Evolutionary conservation across 2,888 invertebrate genomes (phyloP), one percentile per base, ranked within the genome.

Genomic region (Allolobophora icterica): DNA sequence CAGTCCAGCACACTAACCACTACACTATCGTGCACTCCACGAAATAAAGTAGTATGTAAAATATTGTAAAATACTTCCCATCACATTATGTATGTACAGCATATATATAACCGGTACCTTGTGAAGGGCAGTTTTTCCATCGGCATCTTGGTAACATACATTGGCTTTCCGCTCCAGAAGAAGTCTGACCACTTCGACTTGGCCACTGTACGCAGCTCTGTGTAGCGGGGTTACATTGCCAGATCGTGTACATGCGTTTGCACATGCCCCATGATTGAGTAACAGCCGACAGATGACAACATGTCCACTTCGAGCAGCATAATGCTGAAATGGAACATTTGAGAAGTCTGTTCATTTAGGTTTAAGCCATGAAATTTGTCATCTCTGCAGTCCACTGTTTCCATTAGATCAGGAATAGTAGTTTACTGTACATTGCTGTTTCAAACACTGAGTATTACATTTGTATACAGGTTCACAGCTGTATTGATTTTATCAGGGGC

Each of bases 291-390:
- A 98, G 91, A 97, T 96, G 90, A 96, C 96, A 30, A 96, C 94
- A 94, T 97, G 96, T 21, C 98, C 98, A 96, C 97, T 97, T 89
- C 98, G 96, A 89, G 98, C 97, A 13, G 98, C 98, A 96, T 98
- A 98, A 95, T 98, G 98, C 95, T 95, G 93, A 93, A 93, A 90
- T 35, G n/a, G n/a, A 71, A 71, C 21, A 52, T 52, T 52, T 71
- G 71, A 71, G 8, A 71, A 30, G 71, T 71, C 71, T 71, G 71
- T 6, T 71, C n/a, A n/a, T 71, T 71, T n/a, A 71, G 30, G 71
- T 71, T 71, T 2, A 24, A n/a, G 71, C 71, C n/a, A 71, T 71
- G 71, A 71, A n/a, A 8, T 71, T 8, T 71, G 52, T 71, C n/a
- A 71, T n/a, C 30, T n/a, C n/a, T 71, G 71, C n/a, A 71, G 71